These are phyloP conservation scores for Scaptomyza cyrtandrae DNA, from an alignment of 2,888 invertebrate genomes.

Conservation along the genomic window DNA sequence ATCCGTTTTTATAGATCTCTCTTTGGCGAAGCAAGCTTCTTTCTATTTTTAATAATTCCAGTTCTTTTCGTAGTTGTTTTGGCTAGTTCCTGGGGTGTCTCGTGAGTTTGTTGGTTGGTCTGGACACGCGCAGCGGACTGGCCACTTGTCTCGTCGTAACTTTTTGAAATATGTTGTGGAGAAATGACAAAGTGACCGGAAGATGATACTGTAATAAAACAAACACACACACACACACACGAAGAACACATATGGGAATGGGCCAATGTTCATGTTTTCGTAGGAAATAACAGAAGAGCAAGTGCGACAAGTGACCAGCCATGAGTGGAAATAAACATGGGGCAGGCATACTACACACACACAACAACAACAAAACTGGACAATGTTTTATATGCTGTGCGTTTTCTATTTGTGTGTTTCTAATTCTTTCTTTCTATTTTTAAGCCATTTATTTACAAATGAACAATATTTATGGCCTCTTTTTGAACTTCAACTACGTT, in stretches of 20 bases:
- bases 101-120: conserved; percentile 17
- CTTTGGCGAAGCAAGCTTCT: conserved; percentile 12
- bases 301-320: conserved; percentile 8
- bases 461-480: conserved; percentile 79
- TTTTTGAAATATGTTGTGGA: conserved; percentile 79
- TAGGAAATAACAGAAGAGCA: conserved; percentile 50
- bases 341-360: background rate
- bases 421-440: conserved; percentile 32
- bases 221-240: conserved; percentile 25
- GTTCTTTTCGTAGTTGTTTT: conserved; percentile 38
- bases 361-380: conserved; percentile 32
- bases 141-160: conserved; percentile 73
- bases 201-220: conserved; percentile 80
- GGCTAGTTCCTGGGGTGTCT: conserved; percentile 26
- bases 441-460: conserved; percentile 75
- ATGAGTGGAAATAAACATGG: conserved; percentile 52
- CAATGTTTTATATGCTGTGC: conserved; percentile 72
- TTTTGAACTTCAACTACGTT: conserved; percentile 49
- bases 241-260: background rate
- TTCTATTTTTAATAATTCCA: conserved; percentile 61
- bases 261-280: conserved; percentile 55
- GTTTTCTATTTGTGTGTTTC: conserved; percentile 43
- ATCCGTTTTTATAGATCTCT: conserved; percentile 55
- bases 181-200: conserved; percentile 83
- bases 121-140: conserved; percentile 66